Conservation (phyloP, 2,888 invertebrate species). For the Artemia sinica region DNA sequence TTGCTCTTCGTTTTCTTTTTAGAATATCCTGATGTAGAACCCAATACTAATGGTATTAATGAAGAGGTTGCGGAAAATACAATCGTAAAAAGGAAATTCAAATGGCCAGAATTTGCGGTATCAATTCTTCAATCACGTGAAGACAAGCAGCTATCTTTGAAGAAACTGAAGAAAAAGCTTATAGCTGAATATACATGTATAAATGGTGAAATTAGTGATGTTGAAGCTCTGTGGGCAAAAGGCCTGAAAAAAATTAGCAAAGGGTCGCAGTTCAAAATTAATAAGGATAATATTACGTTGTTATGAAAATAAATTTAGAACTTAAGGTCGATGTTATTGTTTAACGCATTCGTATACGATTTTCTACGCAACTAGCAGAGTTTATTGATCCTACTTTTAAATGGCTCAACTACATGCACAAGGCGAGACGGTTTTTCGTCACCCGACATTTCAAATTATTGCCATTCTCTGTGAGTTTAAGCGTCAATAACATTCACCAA, state of each 20-base stretch:
- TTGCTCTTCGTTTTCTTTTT: background rate
- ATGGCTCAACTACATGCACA: too few species aligned
- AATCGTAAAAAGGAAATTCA: background rate
- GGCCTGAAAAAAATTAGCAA: constrained; percentile 53
- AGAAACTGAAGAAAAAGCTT: constrained; percentile 58
- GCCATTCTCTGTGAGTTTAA: too few species aligned
- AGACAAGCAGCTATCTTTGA: constrained; percentile 47
- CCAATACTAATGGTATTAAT: background rate
- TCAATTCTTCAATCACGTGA: constrained; percentile 35
- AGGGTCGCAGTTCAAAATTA: constrained; percentile 32
- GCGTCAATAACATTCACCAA: too few species aligned
- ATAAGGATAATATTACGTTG: constrained; percentile 20
- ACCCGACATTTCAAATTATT: too few species aligned
- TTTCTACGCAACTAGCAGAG: too few species aligned
- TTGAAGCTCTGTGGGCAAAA: constrained; percentile 48
- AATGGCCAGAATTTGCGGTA: background rate
- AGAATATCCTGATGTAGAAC: background rate
- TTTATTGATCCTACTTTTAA: too few species aligned
- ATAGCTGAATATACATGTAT: constrained; percentile 40
- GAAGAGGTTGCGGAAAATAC: background rate
- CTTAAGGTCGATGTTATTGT: too few species aligned
- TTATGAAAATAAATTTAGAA: background rate
- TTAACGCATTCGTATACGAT: too few species aligned
- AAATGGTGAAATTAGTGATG: constrained; percentile 35
- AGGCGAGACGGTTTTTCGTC: too few species aligned